These are phyloP conservation scores for Eleginops maclovinus DNA, from an alignment of 2,113 vertebrate genomes.

Conservation along the genomic window DNA sequence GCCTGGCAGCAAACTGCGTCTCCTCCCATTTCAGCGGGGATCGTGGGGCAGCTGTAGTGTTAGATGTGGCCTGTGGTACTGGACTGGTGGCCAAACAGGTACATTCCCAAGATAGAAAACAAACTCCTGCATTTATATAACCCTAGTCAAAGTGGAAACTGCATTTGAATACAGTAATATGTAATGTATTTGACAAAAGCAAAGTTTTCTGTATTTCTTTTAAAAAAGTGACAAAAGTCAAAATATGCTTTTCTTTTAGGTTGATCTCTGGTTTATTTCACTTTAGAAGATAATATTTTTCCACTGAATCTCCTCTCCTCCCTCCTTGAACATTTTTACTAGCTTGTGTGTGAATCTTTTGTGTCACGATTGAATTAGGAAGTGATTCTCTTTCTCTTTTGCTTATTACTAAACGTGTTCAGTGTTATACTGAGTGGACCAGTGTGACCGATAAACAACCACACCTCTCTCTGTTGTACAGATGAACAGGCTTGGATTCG, in stretches of 20 bases:
- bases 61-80: conserved; percentile 94
- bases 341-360: too few species aligned
- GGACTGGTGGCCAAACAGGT: conserved; percentile 89
- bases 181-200: too few species aligned
- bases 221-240: too few species aligned
- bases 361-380: too few species aligned
- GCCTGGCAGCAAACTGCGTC: conserved; percentile 84
- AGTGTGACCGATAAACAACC: not conserved
- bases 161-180: not conserved
- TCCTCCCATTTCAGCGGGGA: conserved; percentile 73
- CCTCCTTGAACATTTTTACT: not conserved
- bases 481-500: conserved; percentile 88
- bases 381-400: not conserved
- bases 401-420: not conserved
- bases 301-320: not conserved
- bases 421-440: not conserved
- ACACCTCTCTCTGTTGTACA: conserved; percentile 59
- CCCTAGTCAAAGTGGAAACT: not conserved
- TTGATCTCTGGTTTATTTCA: not conserved
- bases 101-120: conserved; percentile 11
- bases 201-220: too few species aligned
- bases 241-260: not conserved
- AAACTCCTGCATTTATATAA: not conserved
- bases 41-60: conserved; percentile 74
- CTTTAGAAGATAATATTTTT: not conserved